Percentiles rank a stretch among this genome's conserved stretches.
Conservation (phyloP, 2,797 vertebrate species). For the Pantherophis vulpinus region DNA sequence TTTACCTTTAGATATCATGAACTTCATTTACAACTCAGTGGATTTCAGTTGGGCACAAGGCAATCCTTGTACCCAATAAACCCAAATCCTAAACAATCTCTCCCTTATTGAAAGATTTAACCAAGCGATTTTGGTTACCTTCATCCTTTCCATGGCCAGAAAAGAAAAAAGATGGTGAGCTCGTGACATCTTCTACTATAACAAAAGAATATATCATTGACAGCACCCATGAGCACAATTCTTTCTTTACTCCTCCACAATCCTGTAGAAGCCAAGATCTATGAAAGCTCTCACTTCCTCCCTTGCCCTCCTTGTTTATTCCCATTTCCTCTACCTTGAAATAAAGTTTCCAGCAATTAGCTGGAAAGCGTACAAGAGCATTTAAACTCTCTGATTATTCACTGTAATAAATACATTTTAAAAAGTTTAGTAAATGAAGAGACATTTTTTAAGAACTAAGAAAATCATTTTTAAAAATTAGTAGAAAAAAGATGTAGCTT, state of each 20-base stretch:
- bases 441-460: neutral
- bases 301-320: neutral
- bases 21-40: neutral
- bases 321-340: neutral
- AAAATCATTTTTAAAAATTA: neutral
- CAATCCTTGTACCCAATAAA: neutral
- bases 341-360: neutral
- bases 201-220: neutral
- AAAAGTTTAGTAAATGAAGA: neutral
- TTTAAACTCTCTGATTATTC: neutral
- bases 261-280: neutral
- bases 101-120: neutral
- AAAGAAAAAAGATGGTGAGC: neutral
- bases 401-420: neutral
- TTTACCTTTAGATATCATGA: too few species aligned
- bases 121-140: neutral
- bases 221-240: neutral
- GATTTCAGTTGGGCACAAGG: neutral
- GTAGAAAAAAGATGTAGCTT: neutral
- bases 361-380: neutral
- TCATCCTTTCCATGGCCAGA: neutral
- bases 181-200: neutral
- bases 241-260: neutral
- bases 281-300: neutral
- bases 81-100: neutral